Percentiles rank a stretch among this genome's conserved stretches.
Evolutionary conservation across 2,113 vertebrate species (phyloP).

Genomic region (Pipra filicauda): DNA sequence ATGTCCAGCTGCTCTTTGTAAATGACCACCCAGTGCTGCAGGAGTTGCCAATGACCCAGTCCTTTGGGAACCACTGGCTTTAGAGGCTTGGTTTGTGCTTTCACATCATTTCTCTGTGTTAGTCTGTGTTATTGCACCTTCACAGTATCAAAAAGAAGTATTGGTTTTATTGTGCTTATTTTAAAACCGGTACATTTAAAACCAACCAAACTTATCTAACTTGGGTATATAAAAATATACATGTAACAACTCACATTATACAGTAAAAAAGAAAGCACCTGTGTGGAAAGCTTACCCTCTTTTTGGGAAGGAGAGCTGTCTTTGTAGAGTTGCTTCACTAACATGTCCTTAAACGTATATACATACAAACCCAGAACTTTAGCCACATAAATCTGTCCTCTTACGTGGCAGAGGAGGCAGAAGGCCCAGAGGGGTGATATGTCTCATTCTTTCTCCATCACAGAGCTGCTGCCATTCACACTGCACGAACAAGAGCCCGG

Average conservation of each 20-base stretch:
- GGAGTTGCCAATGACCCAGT: not conserved
- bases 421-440: constrained; percentile 29
- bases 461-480: constrained; percentile 53
- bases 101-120: not conserved
- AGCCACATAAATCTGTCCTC: not conserved
- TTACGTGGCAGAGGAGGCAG: not conserved
- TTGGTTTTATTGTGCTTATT: constrained; percentile 47
- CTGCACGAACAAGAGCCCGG: not conserved
- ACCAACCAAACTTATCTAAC: not conserved
- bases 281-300: not conserved
- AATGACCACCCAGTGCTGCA: not conserved
- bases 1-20: not conserved
- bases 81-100: not conserved
- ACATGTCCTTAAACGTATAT: not conserved
- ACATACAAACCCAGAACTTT: not conserved
- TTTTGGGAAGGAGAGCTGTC: not conserved
- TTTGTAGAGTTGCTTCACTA: not conserved
- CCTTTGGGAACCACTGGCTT: not conserved
- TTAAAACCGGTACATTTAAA: constrained; percentile 40
- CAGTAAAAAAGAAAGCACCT: constrained; percentile 50
- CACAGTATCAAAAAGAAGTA: constrained; percentile 39
- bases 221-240: constrained; percentile 31
- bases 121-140: not conserved
- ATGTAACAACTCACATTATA: constrained; percentile 49
- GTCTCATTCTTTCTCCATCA: constrained; percentile 37